Evolutionary conservation across 2,797 vertebrate species (phyloP).

Genomic region (Babyrousa celebensis): DNA sequence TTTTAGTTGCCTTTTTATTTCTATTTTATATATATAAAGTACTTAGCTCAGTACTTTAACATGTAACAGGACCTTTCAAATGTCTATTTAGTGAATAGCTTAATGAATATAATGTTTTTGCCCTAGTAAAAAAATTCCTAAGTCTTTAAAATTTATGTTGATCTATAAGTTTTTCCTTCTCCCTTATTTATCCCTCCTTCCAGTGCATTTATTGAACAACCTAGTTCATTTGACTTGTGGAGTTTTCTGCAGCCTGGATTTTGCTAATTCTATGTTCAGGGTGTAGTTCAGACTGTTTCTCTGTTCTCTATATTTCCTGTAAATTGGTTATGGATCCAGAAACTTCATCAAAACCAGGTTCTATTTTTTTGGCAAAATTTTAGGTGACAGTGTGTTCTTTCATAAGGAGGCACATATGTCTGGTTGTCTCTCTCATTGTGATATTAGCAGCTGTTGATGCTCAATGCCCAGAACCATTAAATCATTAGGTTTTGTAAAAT

Average conservation of each 20-base stretch:
- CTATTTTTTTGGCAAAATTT: background rate
- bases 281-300: background rate
- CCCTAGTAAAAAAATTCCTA: background rate
- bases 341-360: background rate
- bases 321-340: background rate
- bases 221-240: background rate
- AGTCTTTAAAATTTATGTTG: background rate
- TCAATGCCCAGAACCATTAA: background rate
- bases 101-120: constrained; percentile 21
- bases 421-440: background rate
- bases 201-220: background rate
- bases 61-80: background rate
- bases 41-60: background rate
- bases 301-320: background rate
- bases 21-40: background rate
- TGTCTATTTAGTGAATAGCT: background rate
- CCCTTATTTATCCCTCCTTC: background rate
- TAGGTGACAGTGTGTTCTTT: background rate
- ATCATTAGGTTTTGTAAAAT: constrained; percentile 21
- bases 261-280: background rate
- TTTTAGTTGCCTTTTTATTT: constrained; percentile 4
- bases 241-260: background rate
- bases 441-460: background rate
- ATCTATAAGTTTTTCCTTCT: background rate
- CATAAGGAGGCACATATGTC: background rate